Evolutionary conservation across 2,888 invertebrate genomes (phyloP).

Genomic region (Rotaria macrura): DNA sequence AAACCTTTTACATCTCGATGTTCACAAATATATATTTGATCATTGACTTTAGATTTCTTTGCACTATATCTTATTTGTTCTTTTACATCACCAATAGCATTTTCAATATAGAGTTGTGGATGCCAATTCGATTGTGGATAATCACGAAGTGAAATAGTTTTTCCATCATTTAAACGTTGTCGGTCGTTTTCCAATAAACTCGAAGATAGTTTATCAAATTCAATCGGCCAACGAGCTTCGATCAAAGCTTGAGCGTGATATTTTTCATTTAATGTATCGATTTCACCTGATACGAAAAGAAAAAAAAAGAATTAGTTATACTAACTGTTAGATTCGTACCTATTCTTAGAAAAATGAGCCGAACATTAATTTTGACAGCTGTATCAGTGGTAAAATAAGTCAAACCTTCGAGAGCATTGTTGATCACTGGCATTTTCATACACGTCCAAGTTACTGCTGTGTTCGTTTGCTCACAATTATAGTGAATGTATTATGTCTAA

Average conservation of each 20-base stretch:
- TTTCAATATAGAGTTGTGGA: constrained; percentile 23
- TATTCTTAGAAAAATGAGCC: too few relatives aligned
- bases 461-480: too few relatives aligned
- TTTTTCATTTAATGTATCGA: constrained; percentile 5
- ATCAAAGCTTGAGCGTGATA: constrained; percentile 24
- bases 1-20: not conserved
- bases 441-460: too few relatives aligned
- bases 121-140: constrained; percentile 5
- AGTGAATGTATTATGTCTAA: too few relatives aligned
- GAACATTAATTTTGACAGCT: too few relatives aligned
- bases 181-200: not conserved
- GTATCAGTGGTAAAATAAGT: too few relatives aligned
- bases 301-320: too few relatives aligned
- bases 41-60: too few relatives aligned
- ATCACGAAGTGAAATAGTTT: not conserved
- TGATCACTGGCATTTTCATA: too few relatives aligned
- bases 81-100: not conserved
- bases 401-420: too few relatives aligned
- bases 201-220: not conserved
- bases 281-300: too few relatives aligned
- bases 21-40: not conserved
- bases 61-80: not conserved
- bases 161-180: not conserved
- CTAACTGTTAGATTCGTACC: too few relatives aligned
- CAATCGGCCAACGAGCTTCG: not conserved